Conservation (phyloP, 2,888 invertebrate genomes). For the Elegia similella region DNA sequence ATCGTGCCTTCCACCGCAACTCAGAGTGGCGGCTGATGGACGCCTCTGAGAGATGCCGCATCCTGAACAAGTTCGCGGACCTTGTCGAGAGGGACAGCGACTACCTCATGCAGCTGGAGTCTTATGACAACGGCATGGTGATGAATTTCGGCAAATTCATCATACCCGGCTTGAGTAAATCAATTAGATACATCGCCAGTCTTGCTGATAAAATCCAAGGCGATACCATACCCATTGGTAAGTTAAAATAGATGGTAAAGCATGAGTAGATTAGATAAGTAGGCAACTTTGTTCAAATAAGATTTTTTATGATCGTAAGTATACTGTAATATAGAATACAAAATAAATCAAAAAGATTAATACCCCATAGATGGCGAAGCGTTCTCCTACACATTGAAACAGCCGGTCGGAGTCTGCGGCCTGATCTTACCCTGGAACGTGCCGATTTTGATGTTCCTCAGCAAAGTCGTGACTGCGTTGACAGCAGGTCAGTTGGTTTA, state of each 20-base stretch:
- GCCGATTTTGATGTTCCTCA: conserved; percentile 92
- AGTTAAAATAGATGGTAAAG: conserved; percentile 17
- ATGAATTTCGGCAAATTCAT: conserved; percentile 80
- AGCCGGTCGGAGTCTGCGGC: conserved; percentile 87
- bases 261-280: no score
- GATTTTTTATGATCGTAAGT: no score
- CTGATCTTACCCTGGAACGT: conserved; percentile 96
- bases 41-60: conserved; percentile 87
- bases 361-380: conserved; percentile 83
- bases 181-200: conserved; percentile 89
- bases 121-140: conserved; percentile 94
- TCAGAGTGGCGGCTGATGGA: conserved; percentile 91
- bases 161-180: conserved; percentile 74
- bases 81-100: conserved; percentile 87
- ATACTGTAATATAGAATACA: no score
- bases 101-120: conserved; percentile 92
- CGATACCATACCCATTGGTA: conserved; percentile 83
- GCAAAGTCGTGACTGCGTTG: conserved; percentile 91
- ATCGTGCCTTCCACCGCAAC: conserved; percentile 84
- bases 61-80: conserved; percentile 89
- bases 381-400: conserved; percentile 85
- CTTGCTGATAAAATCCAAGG: conserved; percentile 92
- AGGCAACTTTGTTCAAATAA: no score
- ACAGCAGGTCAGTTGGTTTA: conserved; percentile 54
- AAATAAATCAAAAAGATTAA: no score